Evolutionary conservation across 2,888 invertebrate genomes (phyloP).

Genomic region (Cryptus armator): DNA sequence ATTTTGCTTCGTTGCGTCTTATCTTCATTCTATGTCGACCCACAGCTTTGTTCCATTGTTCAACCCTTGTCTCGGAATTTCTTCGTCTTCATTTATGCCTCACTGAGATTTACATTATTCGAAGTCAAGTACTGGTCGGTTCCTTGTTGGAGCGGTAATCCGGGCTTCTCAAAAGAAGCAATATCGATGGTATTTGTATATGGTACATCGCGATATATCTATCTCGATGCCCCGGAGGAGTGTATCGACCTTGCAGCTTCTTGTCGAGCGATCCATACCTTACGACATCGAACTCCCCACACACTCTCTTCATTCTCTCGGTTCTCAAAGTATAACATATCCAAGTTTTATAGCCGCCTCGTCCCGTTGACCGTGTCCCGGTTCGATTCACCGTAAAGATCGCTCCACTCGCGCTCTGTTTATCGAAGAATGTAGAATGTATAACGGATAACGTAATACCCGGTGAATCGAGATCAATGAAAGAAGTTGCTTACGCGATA

Average conservation of each 20-base stretch:
- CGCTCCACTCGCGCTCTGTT: conserved; percentile 6
- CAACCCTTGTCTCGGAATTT: background rate
- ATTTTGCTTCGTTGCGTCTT: conserved; percentile 1
- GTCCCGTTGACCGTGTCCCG: conserved; percentile 47
- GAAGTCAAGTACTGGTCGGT: background rate
- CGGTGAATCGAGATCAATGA: conserved; percentile 30
- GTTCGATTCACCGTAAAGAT: conserved; percentile 25
- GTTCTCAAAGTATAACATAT: background rate
- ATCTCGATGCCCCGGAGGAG: background rate
- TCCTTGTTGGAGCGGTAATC: background rate
- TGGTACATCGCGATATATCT: background rate
- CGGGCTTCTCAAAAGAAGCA: background rate
- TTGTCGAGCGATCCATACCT: conserved; percentile 12
- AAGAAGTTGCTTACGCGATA: background rate
- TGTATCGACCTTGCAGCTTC: conserved; percentile 31
- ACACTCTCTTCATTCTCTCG: background rate
- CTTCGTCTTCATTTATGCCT: conserved; percentile 10
- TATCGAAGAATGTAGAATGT: background rate
- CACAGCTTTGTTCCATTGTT: background rate
- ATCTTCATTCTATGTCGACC: background rate
- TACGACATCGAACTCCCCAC: conserved; percentile 24
- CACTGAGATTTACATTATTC: background rate
- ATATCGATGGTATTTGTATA: background rate
- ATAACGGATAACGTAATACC: conserved; percentile 20
- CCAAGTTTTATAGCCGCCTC: background rate